phyloP scores from a whole-genome alignment of 2,797 vertebrate species.

The Manis crassicaudata region DNA sequence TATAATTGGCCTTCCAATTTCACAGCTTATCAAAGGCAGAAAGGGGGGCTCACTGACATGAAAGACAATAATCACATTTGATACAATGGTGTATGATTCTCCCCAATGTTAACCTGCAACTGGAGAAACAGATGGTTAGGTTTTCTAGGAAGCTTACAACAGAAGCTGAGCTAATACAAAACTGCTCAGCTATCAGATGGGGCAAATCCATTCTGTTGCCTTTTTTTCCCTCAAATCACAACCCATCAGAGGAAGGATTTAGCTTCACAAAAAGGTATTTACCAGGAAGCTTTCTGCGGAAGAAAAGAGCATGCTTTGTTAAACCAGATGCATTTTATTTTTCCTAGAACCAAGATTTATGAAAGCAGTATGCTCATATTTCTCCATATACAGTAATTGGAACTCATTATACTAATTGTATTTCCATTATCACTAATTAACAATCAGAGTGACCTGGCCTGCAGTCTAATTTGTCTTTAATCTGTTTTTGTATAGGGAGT shows the following conservation, averaged over 20 bases:
- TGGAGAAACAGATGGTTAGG: constrained; percentile 90
- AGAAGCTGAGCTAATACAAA: constrained; percentile 88
- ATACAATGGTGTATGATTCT: constrained; percentile 84
- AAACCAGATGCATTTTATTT: constrained; percentile 88
- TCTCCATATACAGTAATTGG: constrained; percentile 91
- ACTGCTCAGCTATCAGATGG: constrained; percentile 85
- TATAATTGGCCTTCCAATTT: constrained; percentile 83
- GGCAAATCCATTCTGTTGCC: constrained; percentile 83
- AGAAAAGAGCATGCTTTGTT: constrained; percentile 87
- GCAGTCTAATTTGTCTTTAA: constrained; percentile 91
- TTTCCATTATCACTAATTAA: constrained; percentile 94
- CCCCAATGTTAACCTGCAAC: constrained; percentile 84
- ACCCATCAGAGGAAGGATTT: constrained; percentile 83
- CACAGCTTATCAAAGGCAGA: constrained; percentile 79
- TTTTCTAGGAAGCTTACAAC: constrained; percentile 89
- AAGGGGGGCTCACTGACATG: constrained; percentile 69
- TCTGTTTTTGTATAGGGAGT: constrained; percentile 90
- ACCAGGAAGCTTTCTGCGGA: constrained; percentile 83
- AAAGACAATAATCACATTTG: constrained; percentile 85
- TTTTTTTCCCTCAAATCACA: constrained; percentile 69
- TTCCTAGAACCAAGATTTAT: constrained; percentile 88
- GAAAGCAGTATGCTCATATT: constrained; percentile 88
- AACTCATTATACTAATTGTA: constrained; percentile 93
- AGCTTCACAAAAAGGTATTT: constrained; percentile 85
- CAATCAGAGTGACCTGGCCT: constrained; percentile 92